phyloP scores from a whole-genome alignment of 53 echinoderm and acorn worm genomes.

The Hippasteria phrygiana region DNA sequence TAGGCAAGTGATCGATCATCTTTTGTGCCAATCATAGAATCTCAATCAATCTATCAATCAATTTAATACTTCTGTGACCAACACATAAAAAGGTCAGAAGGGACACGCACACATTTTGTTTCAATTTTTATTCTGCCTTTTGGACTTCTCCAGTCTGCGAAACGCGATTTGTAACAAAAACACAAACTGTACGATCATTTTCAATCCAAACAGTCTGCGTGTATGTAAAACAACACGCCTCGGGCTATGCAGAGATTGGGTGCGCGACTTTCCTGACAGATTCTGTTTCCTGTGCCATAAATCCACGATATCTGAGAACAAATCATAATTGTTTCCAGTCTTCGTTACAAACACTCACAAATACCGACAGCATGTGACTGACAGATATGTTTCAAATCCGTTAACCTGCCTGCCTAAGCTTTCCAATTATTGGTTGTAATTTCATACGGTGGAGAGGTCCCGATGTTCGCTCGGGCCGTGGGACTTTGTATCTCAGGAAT shows the following conservation, averaged over 20 bases:
- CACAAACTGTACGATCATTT: conserved; percentile 22
- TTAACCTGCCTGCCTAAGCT: not conserved
- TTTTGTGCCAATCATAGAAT: not conserved
- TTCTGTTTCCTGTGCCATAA: not conserved
- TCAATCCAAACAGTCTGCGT: conserved; percentile 7
- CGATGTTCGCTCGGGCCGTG: not conserved
- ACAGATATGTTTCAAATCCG: not conserved
- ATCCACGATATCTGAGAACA: not conserved
- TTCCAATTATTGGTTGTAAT: conserved; percentile 5
- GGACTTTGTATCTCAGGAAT: not conserved
- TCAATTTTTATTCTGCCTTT: conserved; percentile 11
- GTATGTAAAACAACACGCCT: conserved; percentile 29
- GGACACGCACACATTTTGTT: not conserved
- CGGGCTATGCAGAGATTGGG: not conserved
- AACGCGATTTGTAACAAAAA: conserved; percentile 19
- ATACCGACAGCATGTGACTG: not conserved
- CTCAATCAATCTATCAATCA: not conserved
- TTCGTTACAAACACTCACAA: not conserved
- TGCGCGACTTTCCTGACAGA: not conserved
- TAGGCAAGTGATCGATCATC: not conserved
- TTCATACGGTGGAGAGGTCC: not conserved
- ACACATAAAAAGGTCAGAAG: not conserved
- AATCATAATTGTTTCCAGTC: conserved; percentile 1
- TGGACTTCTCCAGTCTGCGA: not conserved
- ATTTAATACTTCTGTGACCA: not conserved